phyloP scores from a whole-genome alignment of 2,888 invertebrate species.

The Lithodes maja region DNA sequence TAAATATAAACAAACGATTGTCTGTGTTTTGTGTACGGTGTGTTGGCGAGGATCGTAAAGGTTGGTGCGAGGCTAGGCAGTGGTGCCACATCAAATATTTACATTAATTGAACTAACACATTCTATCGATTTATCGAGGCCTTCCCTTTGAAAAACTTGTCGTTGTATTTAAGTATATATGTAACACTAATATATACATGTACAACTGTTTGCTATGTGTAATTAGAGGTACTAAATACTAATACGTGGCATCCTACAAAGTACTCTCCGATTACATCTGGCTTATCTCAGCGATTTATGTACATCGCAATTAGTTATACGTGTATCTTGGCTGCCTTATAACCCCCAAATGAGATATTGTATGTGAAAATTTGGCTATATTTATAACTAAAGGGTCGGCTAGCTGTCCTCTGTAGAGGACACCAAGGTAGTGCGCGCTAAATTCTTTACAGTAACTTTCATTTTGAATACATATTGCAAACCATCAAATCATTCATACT shows the following conservation, averaged over 20 bases:
- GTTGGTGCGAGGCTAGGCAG: constrained; percentile 64
- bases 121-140: not conserved
- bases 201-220: not conserved
- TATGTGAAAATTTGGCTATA: no score
- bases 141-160: no score
- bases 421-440: no score
- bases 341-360: no score
- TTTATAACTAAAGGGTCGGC: not conserved
- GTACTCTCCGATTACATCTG: not conserved
- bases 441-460: no score
- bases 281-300: no score
- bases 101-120: not conserved
- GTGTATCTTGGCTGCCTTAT: no score
- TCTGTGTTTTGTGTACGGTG: not conserved
- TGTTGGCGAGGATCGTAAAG: not conserved
- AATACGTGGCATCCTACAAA: not conserved
- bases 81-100: constrained; percentile 44
- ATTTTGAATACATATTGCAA: no score
- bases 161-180: no score
- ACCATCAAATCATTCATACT: no score
- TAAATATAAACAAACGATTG: not conserved
- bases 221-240: not conserved
- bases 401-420: not conserved
- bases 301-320: no score
- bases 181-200: no score